Conservation (phyloP, 2,888 invertebrate species). For the Lingula anatina region DNA sequence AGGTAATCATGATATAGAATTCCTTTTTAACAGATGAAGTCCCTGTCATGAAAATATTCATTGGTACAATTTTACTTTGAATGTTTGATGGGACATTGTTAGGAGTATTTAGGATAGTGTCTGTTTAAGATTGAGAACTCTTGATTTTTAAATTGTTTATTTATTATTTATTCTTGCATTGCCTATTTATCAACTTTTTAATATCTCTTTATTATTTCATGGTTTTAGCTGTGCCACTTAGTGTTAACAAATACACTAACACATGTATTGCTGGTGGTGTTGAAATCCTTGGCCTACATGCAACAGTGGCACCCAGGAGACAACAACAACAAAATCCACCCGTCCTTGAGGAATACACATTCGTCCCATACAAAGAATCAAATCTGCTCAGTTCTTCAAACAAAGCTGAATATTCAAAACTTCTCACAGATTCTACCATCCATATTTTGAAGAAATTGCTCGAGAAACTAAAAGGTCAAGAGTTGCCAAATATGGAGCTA, state of each 20-base stretch:
- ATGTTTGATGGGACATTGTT: too few relatives aligned
- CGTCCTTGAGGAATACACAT: constrained; percentile 76
- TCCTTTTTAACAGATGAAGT: too few relatives aligned
- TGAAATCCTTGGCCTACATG: constrained; percentile 83
- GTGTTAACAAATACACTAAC: constrained; percentile 24
- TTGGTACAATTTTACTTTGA: too few relatives aligned
- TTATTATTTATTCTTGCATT: background rate
- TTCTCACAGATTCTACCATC: background rate
- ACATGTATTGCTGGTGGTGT: constrained; percentile 67
- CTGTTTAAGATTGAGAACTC: too few relatives aligned
- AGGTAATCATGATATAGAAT: constrained; percentile 13
- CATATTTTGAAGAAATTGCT: constrained; percentile 6
- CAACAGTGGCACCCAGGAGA: constrained; percentile 77
- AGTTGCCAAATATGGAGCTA: background rate
- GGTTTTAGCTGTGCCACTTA: constrained; percentile 21
- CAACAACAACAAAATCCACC: constrained; percentile 66
- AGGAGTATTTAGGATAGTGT: too few relatives aligned
- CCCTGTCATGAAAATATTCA: too few relatives aligned
- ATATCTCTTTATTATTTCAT: constrained; percentile 8
- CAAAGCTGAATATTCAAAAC: constrained; percentile 15
- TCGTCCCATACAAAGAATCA: constrained; percentile 64
- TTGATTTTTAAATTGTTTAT: too few relatives aligned
- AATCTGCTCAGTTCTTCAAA: constrained; percentile 1
- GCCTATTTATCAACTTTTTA: constrained; percentile 1
- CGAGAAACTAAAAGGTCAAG: constrained; percentile 1